Conservation (phyloP, 2,113 vertebrate genomes). For the Psittacula cyanocephala region DNA sequence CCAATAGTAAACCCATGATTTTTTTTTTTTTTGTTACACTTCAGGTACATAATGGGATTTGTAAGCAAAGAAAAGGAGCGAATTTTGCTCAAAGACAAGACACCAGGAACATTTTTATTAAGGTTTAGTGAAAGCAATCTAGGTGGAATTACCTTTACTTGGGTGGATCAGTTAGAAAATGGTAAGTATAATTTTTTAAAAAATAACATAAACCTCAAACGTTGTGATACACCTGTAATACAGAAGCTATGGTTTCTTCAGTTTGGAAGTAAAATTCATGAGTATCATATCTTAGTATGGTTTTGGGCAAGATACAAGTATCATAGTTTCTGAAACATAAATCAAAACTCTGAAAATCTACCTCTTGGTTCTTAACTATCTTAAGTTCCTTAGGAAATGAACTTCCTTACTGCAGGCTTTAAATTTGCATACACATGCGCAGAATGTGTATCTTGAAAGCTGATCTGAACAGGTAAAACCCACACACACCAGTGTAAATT, state of each 20-base stretch:
- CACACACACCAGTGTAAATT: fast-evolving
- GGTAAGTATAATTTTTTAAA: constrained; percentile 69
- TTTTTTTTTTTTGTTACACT: neutral
- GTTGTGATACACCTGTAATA: neutral
- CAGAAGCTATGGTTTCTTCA: neutral
- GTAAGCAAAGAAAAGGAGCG: constrained; percentile 96
- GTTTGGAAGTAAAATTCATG: neutral
- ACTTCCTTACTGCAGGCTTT: neutral
- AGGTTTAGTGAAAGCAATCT: constrained; percentile 97
- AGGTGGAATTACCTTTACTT: constrained; percentile 97
- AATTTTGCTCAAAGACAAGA: constrained; percentile 87
- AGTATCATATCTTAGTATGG: neutral
- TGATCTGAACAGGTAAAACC: neutral
- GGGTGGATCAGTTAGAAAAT: constrained; percentile 88
- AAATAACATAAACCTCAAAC: neutral
- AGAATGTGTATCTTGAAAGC: neutral
- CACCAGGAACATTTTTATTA: constrained; percentile 90
- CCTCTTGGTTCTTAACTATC: neutral
- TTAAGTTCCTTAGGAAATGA: neutral
- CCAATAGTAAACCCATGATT: neutral
- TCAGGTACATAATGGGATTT: constrained; percentile 94
- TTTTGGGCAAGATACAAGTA: neutral
- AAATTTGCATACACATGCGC: neutral
- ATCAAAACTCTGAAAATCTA: neutral
- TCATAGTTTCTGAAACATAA: neutral